A percentile compares a stretch with the other conserved stretches of the same genome.
Conservation (phyloP, 2,113 vertebrate genomes). For the Tursiops truncatus region DNA sequence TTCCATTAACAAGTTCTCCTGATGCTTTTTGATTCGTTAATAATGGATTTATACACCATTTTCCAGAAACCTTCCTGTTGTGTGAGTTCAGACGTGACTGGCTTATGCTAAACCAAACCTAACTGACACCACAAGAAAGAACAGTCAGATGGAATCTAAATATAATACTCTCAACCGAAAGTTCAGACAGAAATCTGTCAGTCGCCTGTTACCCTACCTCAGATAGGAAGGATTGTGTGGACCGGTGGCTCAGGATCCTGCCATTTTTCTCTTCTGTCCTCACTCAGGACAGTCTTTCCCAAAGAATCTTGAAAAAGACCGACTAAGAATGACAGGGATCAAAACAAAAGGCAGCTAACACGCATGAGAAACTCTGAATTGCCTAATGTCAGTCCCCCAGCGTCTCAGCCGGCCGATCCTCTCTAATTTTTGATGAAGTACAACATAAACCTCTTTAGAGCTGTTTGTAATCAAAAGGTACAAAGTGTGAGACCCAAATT, state of each 20-base stretch:
- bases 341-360: conserved; percentile 44
- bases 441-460: conserved; percentile 61
- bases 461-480: conserved; percentile 63
- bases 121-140: not conserved
- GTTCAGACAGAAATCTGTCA: not conserved
- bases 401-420: not conserved
- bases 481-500: conserved; percentile 69
- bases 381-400: not conserved
- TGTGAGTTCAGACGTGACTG: not conserved
- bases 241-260: not conserved
- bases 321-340: conserved; percentile 2
- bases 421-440: conserved; percentile 52
- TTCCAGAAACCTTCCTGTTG: not conserved
- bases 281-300: conserved; percentile 1
- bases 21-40: not conserved
- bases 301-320: conserved; percentile 15
- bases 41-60: not conserved
- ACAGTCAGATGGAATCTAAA: not conserved
- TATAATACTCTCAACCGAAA: not conserved
- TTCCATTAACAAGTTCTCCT: not conserved
- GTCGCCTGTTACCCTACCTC: conserved; percentile 9
- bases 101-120: not conserved
- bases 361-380: conserved; percentile 59
- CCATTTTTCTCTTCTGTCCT: not conserved
- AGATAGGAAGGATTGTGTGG: not conserved